Evolutionary conservation across 2,113 vertebrate species (phyloP), one percentile per base, ranked within the genome.

Genomic region (Mesocricetus auratus): DNA sequence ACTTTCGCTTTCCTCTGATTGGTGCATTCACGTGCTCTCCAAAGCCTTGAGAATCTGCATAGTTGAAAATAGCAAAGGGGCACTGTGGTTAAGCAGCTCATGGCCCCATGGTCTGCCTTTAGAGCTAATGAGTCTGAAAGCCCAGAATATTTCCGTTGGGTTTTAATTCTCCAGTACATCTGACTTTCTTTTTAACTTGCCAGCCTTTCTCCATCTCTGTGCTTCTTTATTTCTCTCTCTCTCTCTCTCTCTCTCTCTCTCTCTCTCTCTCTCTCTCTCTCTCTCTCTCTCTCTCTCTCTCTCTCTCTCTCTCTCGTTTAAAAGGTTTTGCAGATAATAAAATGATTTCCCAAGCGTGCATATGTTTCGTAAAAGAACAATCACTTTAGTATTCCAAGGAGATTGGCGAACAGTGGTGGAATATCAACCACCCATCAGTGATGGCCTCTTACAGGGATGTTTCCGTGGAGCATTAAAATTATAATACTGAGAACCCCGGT

Each of bases 271-370:
- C n/a, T n/a, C n/a, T n/a, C n/a, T n/a, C n/a, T n/a, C n/a, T n/a
- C n/a, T n/a, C n/a, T n/a, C n/a, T n/a, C n/a, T n/a, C n/a, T n/a
- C n/a, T n/a, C n/a, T n/a, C n/a, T n/a, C n/a, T n/a, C n/a, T n/a
- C n/a, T n/a, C n/a, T n/a, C n/a, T n/a, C n/a, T 13, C 1, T 73
- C 39, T 94, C 29, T 83, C 26, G 9, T 81, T 94, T 26, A 45
- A 95, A 95, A 86, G 36, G 19, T 33, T 89, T 90, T 92, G 1
- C 22, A 68, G 36, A 68, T 95, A 94, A 92, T 90, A 75, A 79
- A 81, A 93, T 94, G 22, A 96, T 56, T 95, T 97, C 81, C 94
- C 86, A 78, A 82, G 45, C 94, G 58, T 13, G 26, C 82, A 47
- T 64, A 26, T 24, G 64, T 88, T 94, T 94, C 45, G 62, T 74